These are phyloP conservation scores for Tipula helvola DNA, from an alignment of 2,888 invertebrate species.

Conservation along the genomic window DNA sequence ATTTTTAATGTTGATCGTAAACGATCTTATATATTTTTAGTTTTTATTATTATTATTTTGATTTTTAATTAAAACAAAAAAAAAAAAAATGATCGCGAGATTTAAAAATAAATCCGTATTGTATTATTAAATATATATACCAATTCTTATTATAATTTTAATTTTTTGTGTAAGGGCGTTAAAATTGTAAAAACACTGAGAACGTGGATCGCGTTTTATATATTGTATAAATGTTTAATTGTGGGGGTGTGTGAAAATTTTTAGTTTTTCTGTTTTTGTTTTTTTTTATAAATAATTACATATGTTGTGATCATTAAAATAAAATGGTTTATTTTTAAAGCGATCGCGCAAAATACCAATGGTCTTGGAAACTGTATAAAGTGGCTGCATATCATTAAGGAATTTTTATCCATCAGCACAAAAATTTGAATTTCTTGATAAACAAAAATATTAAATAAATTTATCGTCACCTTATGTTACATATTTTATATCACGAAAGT, in stretches of 20 bases:
- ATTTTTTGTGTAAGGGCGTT: background rate
- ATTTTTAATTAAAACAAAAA: background rate
- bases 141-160: background rate
- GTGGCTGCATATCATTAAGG: too few species aligned
- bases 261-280: background rate
- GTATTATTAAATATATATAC: background rate
- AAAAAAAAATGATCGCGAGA: background rate
- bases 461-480: too few species aligned
- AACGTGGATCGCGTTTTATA: background rate
- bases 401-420: too few species aligned
- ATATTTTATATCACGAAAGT: too few species aligned
- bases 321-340: background rate
- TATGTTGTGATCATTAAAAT: background rate
- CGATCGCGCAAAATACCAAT: background rate
- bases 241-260: background rate
- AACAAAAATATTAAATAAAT: too few species aligned
- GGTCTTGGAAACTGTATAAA: too few species aligned
- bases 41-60: background rate
- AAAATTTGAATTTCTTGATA: too few species aligned
- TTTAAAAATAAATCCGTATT: background rate
- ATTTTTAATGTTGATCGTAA: background rate
- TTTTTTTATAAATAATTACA: background rate
- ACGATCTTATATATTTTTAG: background rate
- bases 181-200: background rate
- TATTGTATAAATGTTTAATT: background rate